Evolutionary conservation across 2,113 vertebrate species (phyloP).

Genomic region (Numida meleagris): DNA sequence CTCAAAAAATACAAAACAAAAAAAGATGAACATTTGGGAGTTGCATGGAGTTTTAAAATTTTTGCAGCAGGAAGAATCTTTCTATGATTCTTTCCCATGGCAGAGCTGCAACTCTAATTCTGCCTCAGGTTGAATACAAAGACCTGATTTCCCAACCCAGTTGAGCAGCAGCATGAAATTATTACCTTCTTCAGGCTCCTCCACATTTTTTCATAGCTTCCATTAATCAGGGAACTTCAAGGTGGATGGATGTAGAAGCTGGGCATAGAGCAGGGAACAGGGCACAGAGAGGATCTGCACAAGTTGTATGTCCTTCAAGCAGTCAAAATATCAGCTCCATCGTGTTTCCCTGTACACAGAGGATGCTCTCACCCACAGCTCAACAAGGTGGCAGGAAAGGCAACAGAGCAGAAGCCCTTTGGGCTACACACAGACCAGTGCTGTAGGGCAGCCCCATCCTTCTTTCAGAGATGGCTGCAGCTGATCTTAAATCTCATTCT

Average conservation of each 20-base stretch:
- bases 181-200: not conserved
- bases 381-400: not conserved
- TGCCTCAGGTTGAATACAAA: not conserved
- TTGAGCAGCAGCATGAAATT: not conserved
- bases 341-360: rapidly evolving
- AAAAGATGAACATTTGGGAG: not conserved
- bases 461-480: not conserved
- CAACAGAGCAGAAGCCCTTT: not conserved
- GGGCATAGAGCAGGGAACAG: not conserved
- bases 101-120: not conserved
- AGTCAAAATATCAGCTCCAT: not conserved
- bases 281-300: not conserved
- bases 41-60: not conserved
- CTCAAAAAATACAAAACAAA: not conserved
- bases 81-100: not conserved
- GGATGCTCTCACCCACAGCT: not conserved
- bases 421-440: not conserved
- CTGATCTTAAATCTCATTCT: not conserved
- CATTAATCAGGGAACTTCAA: not conserved
- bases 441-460: not conserved
- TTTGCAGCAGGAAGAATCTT: not conserved
- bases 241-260: not conserved
- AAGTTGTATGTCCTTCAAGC: not conserved
- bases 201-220: not conserved
- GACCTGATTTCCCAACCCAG: not conserved